Base-by-base conservation (phyloP, 2,888 invertebrate species). In the Ceratothoa steindachneri region DNA sequence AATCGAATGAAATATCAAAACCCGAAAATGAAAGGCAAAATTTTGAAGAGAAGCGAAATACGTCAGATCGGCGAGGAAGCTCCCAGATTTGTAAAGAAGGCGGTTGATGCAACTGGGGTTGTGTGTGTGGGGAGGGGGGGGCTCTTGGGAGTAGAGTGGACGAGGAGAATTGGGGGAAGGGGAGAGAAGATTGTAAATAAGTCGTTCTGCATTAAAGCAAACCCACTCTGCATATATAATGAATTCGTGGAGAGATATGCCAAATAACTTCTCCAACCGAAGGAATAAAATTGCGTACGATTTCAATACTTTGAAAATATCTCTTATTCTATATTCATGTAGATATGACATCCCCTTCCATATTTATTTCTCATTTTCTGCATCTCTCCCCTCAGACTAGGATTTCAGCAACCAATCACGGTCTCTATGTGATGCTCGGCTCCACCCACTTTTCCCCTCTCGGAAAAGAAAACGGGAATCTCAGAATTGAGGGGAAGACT, bases 341-440 rank as follows among this genome's bases (percentile, higher is more conserved):
- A 60, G 24, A 60, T 60, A 60, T 60, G 60, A 60, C 60, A 60
- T 60, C 60, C 60, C 60, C 60, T 60, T 60, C 60, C 27, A 60
- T 60, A 60, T 60, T 60, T 60, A 60, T 60, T 60, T 60, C 60
- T 60, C 60, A 60, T 60, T 60, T 60, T 60, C 60, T 60, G 60
- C 60, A 60, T 60, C 60, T 60, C 24, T 60, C 27, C 60, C 60
- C 60, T 60, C 60, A 24, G 60, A 60, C 60, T 60, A 60, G 60
- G 60, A n/a, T 60, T 60, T 24, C 60, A 12, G 24, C 12, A 60
- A 12, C 60, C 60, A 60, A 60, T 60, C 22, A 24, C 22, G 27
- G 27, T 24, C 22, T 24, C 12, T 24, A n/a, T 60, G 12, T 24
- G 12, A 24, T 12, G 19, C 27, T 60, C 12, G 24, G 19, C 60